These are phyloP conservation scores for Microtus oregoni DNA, from an alignment of 2,113 vertebrate genomes.

Conservation along the genomic window DNA sequence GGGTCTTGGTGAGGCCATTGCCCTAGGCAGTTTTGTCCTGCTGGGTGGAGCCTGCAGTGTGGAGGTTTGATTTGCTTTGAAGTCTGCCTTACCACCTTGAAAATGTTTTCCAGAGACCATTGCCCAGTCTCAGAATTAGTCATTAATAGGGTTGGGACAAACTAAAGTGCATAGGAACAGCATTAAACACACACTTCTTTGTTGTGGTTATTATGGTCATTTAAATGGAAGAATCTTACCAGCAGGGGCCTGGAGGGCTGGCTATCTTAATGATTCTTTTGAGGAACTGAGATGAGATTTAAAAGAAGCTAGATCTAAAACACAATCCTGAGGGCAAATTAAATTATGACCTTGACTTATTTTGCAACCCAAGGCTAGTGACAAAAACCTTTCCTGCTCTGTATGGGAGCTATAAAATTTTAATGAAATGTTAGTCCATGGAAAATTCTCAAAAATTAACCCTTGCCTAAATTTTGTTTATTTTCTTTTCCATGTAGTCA, in stretches of 20 bases:
- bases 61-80: slow-evolving; percentile 53
- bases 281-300: slow-evolving; percentile 35
- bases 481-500: slow-evolving; percentile 21
- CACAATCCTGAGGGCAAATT: neutral
- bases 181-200: slow-evolving; percentile 54
- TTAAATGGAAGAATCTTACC: slow-evolving; percentile 36
- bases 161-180: slow-evolving; percentile 32
- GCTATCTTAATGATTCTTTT: slow-evolving; percentile 62
- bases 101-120: slow-evolving; percentile 43
- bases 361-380: slow-evolving; percentile 61
- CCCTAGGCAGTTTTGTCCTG: slow-evolving; percentile 32
- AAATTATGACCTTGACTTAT: slow-evolving; percentile 70
- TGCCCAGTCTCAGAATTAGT: slow-evolving; percentile 33
- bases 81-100: neutral
- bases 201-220: slow-evolving; percentile 11
- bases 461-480: slow-evolving; percentile 36
- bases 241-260: neutral
- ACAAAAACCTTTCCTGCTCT: slow-evolving; percentile 60
- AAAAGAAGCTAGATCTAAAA: slow-evolving; percentile 62
- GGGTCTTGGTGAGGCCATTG: neutral
- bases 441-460: slow-evolving; percentile 59
- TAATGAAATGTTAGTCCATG: slow-evolving; percentile 63
- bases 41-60: neutral
- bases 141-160: slow-evolving; percentile 54
- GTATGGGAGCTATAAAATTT: slow-evolving; percentile 64